These are phyloP conservation scores for Ateles fusciceps DNA, from an alignment of 2,797 vertebrate genomes.

Conservation along the genomic window DNA sequence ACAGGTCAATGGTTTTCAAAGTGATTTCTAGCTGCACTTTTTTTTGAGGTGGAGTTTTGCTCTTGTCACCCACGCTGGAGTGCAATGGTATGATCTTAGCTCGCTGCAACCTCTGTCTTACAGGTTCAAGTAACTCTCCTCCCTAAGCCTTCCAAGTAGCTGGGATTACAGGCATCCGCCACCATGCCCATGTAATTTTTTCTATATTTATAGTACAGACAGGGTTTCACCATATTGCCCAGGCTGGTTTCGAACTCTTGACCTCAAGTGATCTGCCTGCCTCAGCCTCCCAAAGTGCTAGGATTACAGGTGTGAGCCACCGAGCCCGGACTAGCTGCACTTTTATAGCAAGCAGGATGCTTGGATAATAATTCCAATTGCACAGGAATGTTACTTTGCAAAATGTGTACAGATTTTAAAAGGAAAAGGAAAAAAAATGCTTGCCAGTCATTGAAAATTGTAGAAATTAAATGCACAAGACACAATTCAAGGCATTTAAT, in stretches of 20 bases:
- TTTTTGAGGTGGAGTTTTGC: background rate
- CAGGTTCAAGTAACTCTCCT: background rate
- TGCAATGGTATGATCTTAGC: background rate
- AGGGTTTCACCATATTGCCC: background rate
- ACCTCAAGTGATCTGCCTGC: background rate
- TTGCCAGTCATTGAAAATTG: background rate
- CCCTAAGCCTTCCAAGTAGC: background rate
- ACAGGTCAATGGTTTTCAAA: background rate
- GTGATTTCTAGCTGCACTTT: background rate
- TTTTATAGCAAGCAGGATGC: background rate
- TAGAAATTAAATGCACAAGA: slow-evolving; percentile 22
- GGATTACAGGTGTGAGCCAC: background rate
- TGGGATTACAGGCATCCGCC: background rate
- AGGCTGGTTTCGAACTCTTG: background rate
- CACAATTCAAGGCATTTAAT: slow-evolving; percentile 3
- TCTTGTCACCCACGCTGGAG: background rate
- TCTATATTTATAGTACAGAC: background rate
- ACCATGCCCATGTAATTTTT: background rate
- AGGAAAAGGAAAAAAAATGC: background rate
- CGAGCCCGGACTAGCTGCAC: background rate
- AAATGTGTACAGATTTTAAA: background rate
- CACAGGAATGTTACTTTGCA: background rate
- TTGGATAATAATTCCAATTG: background rate
- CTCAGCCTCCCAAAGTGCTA: background rate
- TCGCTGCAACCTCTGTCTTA: background rate